Conservation (phyloP, 2,797 vertebrate genomes). For the Schizopygopsis pylzovi region DNA sequence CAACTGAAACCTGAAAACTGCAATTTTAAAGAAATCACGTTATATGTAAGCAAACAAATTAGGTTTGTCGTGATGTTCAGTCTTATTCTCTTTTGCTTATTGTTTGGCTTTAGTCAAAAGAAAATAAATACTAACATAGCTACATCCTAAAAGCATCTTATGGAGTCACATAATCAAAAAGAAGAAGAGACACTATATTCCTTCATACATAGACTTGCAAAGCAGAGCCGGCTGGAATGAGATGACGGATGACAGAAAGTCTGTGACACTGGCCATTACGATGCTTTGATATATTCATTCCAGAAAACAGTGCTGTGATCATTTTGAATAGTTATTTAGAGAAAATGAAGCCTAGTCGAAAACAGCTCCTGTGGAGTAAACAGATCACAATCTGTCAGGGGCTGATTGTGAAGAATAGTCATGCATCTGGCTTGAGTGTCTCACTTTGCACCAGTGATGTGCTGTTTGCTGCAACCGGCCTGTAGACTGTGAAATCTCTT, state of each 20-base stretch:
- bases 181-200: neutral
- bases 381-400: neutral
- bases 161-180: neutral
- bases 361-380: conserved; percentile 12
- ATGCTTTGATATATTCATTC: conserved; percentile 31
- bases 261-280: conserved; percentile 23
- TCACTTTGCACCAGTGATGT: neutral
- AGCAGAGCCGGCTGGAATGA: neutral
- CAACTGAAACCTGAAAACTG: no score
- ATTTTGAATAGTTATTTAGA: conserved; percentile 43
- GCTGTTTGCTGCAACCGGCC: neutral
- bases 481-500: neutral
- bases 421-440: neutral
- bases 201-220: conserved; percentile 24
- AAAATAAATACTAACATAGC: neutral
- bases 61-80: neutral
- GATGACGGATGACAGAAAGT: conserved; percentile 18
- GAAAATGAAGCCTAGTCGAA: conserved; percentile 28
- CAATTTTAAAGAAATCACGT: no score
- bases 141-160: neutral
- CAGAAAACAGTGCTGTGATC: conserved; percentile 13
- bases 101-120: neutral
- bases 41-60: no score
- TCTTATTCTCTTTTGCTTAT: neutral
- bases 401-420: conserved; percentile 26